phyloP scores from a whole-genome alignment of 2,888 invertebrate species.

The Ennomos fuscantarius region DNA sequence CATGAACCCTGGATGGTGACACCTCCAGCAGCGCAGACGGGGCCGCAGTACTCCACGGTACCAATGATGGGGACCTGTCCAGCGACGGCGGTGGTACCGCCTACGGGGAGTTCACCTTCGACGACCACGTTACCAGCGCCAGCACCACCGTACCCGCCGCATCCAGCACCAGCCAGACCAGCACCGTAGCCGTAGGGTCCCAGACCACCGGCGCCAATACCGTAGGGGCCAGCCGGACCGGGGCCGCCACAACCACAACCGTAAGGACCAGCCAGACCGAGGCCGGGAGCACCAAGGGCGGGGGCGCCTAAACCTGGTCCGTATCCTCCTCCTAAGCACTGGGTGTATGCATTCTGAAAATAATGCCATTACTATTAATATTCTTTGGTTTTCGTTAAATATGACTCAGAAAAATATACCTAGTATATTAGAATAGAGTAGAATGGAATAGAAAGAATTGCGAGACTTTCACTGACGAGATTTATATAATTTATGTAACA shows the following conservation, averaged over 20 bases:
- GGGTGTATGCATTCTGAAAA: constrained; percentile 14
- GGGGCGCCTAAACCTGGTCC: constrained; percentile 2
- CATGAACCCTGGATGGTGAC: constrained; percentile 34
- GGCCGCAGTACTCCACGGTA: too few species aligned
- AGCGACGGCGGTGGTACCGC: too few species aligned
- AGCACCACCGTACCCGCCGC: constrained; percentile 14
- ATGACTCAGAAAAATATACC: too few species aligned
- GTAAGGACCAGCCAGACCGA: background rate
- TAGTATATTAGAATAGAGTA: too few species aligned
- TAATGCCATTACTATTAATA: background rate
- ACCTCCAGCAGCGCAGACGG: constrained; percentile 38
- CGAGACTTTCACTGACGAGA: too few species aligned
- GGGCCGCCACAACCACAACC: too few species aligned
- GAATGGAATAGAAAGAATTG: too few species aligned
- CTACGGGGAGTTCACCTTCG: too few species aligned
- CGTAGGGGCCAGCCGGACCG: constrained; percentile 1
- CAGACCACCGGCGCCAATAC: too few species aligned
- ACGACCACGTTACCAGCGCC: constrained; percentile 43
- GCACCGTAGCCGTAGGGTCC: background rate
- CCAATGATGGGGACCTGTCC: too few species aligned
- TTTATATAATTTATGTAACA: too few species aligned
- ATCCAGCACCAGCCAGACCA: background rate
- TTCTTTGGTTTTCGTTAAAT: too few species aligned
- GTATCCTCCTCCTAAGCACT: background rate
- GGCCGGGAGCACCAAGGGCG: background rate